Evolutionary conservation across 2,113 vertebrate genomes (phyloP).

Genomic region (Nesogale talazaci): DNA sequence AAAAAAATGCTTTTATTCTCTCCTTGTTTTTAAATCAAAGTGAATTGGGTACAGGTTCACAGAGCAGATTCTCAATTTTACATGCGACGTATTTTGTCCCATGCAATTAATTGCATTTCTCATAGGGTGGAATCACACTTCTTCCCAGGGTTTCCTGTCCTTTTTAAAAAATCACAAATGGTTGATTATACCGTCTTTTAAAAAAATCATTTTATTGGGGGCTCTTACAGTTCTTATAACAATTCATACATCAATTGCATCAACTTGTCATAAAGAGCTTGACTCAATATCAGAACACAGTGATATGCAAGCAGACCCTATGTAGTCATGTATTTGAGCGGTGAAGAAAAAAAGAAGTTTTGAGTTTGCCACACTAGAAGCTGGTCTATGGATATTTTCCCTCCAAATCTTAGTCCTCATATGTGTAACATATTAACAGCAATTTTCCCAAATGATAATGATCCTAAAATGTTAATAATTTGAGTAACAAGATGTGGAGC

Average conservation of each 20-base stretch:
- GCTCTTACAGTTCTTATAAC: no score
- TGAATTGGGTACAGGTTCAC: no score
- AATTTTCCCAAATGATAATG: neutral
- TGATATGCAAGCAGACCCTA: neutral
- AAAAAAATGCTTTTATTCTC: slow-evolving; percentile 31
- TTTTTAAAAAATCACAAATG: no score
- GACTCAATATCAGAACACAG: neutral
- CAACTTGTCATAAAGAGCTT: neutral
- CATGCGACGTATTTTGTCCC: no score
- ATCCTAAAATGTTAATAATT: neutral
- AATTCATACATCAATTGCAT: no score
- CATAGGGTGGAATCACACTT: no score
- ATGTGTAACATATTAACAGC: neutral
- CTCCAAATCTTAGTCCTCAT: neutral
- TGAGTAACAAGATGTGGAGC: neutral
- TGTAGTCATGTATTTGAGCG: neutral
- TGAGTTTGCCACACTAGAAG: neutral
- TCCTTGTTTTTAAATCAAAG: no score
- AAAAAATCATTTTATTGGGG: no score
- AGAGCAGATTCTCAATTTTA: no score
- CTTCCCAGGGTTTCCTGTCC: no score
- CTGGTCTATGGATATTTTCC: neutral
- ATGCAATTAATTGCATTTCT: no score
- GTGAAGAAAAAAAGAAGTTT: neutral
- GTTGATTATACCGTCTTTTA: no score